Conservation (phyloP, 2,797 vertebrate species). For the Siniperca obscura region DNA sequence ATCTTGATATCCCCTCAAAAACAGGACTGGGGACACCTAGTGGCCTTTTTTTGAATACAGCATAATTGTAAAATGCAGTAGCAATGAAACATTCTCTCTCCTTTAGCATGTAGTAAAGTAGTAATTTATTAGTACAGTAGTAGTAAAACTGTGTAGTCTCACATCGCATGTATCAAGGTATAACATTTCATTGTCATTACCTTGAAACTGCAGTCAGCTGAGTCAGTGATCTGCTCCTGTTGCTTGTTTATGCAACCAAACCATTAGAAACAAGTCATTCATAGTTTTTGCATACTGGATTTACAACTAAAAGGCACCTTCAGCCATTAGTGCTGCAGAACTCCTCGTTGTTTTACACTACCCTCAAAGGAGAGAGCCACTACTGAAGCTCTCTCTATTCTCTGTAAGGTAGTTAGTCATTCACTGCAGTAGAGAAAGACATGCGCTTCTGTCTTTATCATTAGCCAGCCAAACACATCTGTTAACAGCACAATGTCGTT, state of each 20-base stretch:
- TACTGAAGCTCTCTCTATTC: slow-evolving; percentile 44
- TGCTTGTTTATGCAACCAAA: slow-evolving; percentile 24
- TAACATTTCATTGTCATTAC: background rate
- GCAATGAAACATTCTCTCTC: background rate
- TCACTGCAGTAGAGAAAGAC: slow-evolving; percentile 45
- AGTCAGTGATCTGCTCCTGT: slow-evolving; percentile 6
- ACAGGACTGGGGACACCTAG: slow-evolving; percentile 86
- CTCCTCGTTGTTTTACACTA: slow-evolving; percentile 51
- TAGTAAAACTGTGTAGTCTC: background rate
- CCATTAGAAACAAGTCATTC: slow-evolving; percentile 24
- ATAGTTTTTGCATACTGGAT: slow-evolving; percentile 26
- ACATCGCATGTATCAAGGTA: background rate
- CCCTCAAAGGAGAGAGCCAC: slow-evolving; percentile 44
- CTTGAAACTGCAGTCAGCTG: background rate
- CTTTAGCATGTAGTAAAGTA: background rate
- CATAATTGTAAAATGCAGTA: slow-evolving; percentile 27
- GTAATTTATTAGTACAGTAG: background rate
- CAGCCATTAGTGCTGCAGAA: slow-evolving; percentile 57
- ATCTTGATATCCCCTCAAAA: slow-evolving; percentile 47
- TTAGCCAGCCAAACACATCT: slow-evolving; percentile 65
- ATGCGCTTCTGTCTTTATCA: slow-evolving; percentile 54
- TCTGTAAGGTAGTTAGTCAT: slow-evolving; percentile 57
- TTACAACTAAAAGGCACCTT: slow-evolving; percentile 47
- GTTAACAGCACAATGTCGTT: slow-evolving; percentile 61
- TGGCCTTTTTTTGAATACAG: slow-evolving; percentile 69